Conservation (phyloP, 2,888 invertebrate species). For the Monoplex corrugatus region DNA sequence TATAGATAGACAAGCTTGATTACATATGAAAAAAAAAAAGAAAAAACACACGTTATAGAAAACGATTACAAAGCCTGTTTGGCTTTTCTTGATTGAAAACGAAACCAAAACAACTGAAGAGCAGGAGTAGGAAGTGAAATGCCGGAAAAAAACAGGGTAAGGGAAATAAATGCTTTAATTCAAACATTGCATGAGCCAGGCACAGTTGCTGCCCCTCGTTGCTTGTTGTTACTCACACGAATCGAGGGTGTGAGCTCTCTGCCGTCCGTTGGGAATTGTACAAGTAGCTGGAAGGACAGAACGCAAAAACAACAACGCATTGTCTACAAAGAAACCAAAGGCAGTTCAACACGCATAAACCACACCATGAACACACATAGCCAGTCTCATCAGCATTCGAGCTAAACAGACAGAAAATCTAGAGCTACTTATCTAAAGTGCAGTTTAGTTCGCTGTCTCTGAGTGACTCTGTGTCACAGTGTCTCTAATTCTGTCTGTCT, state of each 20-base stretch:
- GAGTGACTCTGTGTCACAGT: too few species aligned
- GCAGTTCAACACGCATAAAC: neutral
- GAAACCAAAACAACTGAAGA: neutral
- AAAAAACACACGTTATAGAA: neutral
- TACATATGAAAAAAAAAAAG: neutral
- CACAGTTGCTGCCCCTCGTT: conserved; percentile 25
- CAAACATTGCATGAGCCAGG: neutral
- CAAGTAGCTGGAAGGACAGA: conserved; percentile 60
- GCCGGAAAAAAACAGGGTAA: neutral
- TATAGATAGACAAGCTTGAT: neutral
- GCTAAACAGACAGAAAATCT: too few species aligned
- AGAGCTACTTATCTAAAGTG: too few species aligned
- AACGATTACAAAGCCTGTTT: neutral
- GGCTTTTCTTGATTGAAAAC: neutral
- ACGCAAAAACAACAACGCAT: conserved; percentile 16
- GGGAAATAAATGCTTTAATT: conserved; percentile 12
- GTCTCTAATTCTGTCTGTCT: too few species aligned
- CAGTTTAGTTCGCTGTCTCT: too few species aligned
- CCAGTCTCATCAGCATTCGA: neutral
- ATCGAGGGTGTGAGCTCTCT: conserved; percentile 69
- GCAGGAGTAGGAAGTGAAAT: too few species aligned
- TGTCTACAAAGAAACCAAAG: conserved; percentile 17
- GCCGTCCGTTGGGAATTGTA: conserved; percentile 63
- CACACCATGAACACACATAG: neutral
- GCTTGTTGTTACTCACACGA: conserved; percentile 69